A percentile compares a stretch with the other conserved stretches of the same genome.
phyloP scores from a whole-genome alignment of 2,113 vertebrate genomes.

The Delphinapterus leucas region DNA sequence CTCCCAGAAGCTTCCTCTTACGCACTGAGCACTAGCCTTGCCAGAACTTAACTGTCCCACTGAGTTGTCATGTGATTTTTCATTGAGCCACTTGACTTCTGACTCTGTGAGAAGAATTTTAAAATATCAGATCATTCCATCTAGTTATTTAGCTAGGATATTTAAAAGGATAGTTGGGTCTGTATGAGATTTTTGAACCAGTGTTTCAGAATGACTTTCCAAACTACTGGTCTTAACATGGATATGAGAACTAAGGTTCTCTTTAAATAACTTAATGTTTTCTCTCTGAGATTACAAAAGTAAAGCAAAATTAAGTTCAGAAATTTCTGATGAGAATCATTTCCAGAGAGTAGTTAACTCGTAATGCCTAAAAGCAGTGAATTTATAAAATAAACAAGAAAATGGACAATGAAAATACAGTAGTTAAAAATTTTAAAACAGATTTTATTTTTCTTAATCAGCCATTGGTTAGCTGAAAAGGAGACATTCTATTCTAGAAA shows the following conservation, averaged over 20 bases:
- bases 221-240: not conserved
- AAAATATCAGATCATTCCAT: not conserved
- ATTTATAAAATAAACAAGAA: not conserved
- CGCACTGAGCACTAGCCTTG: not conserved
- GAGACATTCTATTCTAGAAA: not conserved
- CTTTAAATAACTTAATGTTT: not conserved
- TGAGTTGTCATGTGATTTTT: not conserved
- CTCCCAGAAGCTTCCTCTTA: not conserved
- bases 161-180: conserved; percentile 27
- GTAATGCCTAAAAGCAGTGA: not conserved
- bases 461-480: not conserved
- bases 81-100: not conserved
- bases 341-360: not conserved
- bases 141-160: not conserved
- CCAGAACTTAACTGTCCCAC: not conserved
- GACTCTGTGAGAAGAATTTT: not conserved
- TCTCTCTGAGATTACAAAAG: not conserved
- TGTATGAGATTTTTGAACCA: not conserved
- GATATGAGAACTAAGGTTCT: not conserved
- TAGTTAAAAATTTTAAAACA: not conserved
- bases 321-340: not conserved
- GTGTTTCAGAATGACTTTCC: conserved; percentile 9
- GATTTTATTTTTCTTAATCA: conserved; percentile 29
- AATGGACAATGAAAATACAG: not conserved
- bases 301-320: not conserved